Evolutionary conservation across 2,113 vertebrate genomes (phyloP).

Genomic region (Synchiropus splendidus): DNA sequence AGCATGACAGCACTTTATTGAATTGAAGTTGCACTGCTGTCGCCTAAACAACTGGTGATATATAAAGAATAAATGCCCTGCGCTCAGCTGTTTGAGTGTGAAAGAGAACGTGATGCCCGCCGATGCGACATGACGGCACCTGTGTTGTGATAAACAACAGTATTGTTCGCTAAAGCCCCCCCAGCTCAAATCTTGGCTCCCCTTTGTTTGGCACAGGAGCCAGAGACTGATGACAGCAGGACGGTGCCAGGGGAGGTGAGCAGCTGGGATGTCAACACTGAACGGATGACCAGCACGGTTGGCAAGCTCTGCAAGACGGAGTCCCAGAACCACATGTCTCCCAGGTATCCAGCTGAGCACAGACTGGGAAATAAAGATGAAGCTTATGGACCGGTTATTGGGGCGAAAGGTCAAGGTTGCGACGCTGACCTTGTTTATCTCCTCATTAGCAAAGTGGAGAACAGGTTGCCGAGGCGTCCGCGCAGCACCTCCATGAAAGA

Average conservation of each 20-base stretch:
- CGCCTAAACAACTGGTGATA: no score
- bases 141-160: slow-evolving; percentile 14
- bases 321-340: slow-evolving; percentile 69
- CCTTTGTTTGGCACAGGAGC: slow-evolving; percentile 40
- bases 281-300: slow-evolving; percentile 50
- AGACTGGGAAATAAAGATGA: slow-evolving; percentile 5
- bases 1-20: no score
- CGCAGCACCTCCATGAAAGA: slow-evolving; percentile 74
- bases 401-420: neutral
- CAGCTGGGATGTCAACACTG: slow-evolving; percentile 58
- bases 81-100: neutral
- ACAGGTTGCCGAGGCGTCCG: slow-evolving; percentile 54
- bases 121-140: neutral
- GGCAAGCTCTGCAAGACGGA: slow-evolving; percentile 66
- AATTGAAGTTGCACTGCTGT: no score
- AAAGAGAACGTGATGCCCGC: neutral
- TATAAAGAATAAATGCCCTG: neutral
- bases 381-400: no score
- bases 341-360: slow-evolving; percentile 47
- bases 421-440: neutral
- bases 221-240: slow-evolving; percentile 48
- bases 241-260: slow-evolving; percentile 42
- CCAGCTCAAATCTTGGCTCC: slow-evolving; percentile 9
- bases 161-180: slow-evolving; percentile 3
- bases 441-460: slow-evolving; percentile 58